These are phyloP conservation scores for Neomorphus geoffroyi DNA, from an alignment of 2,797 vertebrate genomes.

Conservation along the genomic window DNA sequence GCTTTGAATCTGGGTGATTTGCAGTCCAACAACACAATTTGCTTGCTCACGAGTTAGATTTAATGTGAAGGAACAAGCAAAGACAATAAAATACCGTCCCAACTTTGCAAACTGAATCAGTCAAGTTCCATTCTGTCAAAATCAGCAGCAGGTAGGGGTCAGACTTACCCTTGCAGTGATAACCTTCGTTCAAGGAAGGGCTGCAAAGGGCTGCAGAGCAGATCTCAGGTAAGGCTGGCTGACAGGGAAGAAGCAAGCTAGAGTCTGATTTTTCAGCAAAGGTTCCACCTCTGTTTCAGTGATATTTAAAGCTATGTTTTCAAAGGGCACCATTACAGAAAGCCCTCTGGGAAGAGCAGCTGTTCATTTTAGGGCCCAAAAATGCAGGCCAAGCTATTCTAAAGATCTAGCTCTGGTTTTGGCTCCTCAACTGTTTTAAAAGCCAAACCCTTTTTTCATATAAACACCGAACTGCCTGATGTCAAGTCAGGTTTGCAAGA, in stretches of 20 bases:
- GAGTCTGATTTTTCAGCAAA: background rate
- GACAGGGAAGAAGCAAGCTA: background rate
- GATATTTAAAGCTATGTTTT: background rate
- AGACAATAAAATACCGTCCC: background rate
- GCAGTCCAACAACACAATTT: background rate
- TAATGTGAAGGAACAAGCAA: background rate
- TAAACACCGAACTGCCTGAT: conserved; percentile 55
- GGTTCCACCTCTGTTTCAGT: background rate
- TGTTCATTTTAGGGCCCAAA: background rate
- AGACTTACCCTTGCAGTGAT: background rate
- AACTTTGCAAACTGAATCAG: background rate
- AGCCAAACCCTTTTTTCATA: conserved; percentile 31
- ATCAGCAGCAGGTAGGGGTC: background rate
- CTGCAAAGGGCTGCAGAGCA: background rate
- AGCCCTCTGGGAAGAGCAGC: background rate
- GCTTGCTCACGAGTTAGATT: background rate
- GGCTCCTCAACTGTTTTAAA: conserved; percentile 23
- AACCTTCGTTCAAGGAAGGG: background rate
- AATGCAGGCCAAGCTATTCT: background rate
- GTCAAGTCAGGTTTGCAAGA: conserved; percentile 44
- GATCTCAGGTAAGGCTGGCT: background rate
- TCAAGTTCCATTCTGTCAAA: background rate
- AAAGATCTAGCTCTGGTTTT: conserved; percentile 16
- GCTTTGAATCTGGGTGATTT: background rate
- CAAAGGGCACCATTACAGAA: background rate